These are phyloP conservation scores for Ametastegia equiseti DNA, from an alignment of 2,888 invertebrate species.

Conservation along the genomic window DNA sequence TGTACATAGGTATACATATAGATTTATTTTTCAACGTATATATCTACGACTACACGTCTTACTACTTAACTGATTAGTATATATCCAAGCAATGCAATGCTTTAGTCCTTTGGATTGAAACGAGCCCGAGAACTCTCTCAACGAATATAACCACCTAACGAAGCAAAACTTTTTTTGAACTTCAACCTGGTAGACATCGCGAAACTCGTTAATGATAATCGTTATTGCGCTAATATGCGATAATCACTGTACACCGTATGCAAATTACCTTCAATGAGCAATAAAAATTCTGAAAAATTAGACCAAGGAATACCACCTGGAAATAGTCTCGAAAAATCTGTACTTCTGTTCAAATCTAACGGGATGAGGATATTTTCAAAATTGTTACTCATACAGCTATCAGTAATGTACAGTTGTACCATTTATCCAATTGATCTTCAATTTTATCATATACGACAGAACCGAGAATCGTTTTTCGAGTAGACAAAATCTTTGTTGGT, in stretches of 20 bases:
- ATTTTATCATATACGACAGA: too few species aligned
- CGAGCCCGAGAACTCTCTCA: neutral
- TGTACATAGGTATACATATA: neutral
- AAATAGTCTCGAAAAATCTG: neutral
- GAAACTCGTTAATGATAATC: constrained; percentile 47
- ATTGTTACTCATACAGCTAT: neutral
- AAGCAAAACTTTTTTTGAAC: neutral
- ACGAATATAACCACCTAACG: constrained; percentile 44
- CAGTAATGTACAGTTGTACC: neutral
- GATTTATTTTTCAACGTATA: neutral
- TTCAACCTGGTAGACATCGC: neutral
- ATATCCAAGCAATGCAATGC: neutral
- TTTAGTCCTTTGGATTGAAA: neutral
- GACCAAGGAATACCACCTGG: neutral
- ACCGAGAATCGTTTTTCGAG: neutral
- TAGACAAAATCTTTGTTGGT: neutral
- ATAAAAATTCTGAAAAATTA: neutral
- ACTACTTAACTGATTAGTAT: constrained; percentile 40
- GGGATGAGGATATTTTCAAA: neutral
- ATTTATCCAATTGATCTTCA: neutral
- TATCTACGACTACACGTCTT: constrained; percentile 36
- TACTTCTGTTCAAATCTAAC: neutral
- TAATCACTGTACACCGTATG: constrained; percentile 45
- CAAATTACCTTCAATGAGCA: constrained; percentile 29
- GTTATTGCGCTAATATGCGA: constrained; percentile 46